These are phyloP conservation scores for Halcyon chelicuti DNA, from an alignment of 2,797 vertebrate genomes.

Conservation along the genomic window DNA sequence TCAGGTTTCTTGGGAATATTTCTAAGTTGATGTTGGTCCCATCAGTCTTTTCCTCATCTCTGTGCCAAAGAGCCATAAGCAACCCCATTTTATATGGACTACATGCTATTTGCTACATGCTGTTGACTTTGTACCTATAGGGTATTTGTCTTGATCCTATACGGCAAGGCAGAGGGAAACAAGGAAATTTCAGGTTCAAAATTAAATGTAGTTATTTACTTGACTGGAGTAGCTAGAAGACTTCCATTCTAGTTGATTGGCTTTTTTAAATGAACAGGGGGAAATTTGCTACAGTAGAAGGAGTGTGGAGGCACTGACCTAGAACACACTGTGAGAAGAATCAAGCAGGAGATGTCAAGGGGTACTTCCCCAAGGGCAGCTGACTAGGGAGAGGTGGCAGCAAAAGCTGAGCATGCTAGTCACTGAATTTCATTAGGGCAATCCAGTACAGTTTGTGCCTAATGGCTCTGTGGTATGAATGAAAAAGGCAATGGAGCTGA, in stretches of 20 bases:
- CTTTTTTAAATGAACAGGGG: background rate
- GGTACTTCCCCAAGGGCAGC: background rate
- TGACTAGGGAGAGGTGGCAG: background rate
- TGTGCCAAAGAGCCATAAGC: background rate
- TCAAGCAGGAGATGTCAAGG: background rate
- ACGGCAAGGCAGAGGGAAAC: background rate
- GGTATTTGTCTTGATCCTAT: background rate
- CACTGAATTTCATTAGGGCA: background rate
- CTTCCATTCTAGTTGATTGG: background rate
- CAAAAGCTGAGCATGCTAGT: background rate
- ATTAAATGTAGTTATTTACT: background rate
- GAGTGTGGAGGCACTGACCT: background rate
- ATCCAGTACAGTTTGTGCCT: background rate
- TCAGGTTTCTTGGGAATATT: background rate
- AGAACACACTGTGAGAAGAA: background rate
- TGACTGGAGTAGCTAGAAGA: background rate
- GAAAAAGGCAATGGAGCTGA: background rate
- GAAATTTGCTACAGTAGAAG: background rate
- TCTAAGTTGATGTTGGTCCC: background rate
- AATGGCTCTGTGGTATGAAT: background rate
- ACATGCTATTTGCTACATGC: background rate
- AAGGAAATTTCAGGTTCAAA: background rate
- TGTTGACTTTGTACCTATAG: background rate
- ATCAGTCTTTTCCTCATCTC: background rate
- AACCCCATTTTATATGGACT: background rate